Evolutionary conservation across 1,140 invertebrate species (phyloP), one percentile per base, ranked within the genome.

Genomic region (Drosophila murphyi): DNA sequence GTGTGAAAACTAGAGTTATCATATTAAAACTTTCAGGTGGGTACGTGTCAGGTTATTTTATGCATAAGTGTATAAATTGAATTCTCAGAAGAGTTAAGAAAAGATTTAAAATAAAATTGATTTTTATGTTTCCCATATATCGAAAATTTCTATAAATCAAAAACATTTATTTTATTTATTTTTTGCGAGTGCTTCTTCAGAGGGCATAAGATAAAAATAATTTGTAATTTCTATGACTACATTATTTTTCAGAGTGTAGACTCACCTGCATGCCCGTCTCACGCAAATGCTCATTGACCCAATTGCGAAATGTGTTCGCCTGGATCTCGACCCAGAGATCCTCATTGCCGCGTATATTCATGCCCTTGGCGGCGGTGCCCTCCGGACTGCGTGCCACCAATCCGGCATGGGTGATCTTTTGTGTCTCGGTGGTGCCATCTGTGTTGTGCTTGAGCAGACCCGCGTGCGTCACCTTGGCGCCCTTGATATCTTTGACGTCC

Each of bases 271-370:
- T 95, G 93, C 94, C 93, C 57, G 94, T 93, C 51, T 95, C 96
- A 75, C 95, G 95, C 56, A 99, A 93, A 81, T 98, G 97, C 93
- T 99, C 98, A 93, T 99, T 99, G 70, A 99, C 97, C 98, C 98
- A 99, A 93, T 99, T 99, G 74, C 96, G 95, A 93, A 99, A 99
- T 0, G 98, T 99, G 90, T 98, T 98, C 32, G 98, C 96, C 93
- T 99, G 98, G 76, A 99, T 99, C 92, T 98, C 97, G 34, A 99
- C 97, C 98, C 98, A 99, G 3, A 97, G 94, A 82, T 98, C 97
- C 93, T 98, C 97, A 87, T 98, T 96, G 71, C 97, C 97, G 86
- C 98, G 98, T 83, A 98, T 98, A 68, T 97, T 95, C 97, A 98
- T 98, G 31, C 95, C 96, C 90, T 97, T 96, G 71, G 97, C 97